These are phyloP conservation scores for Idris sp. DNA, from an alignment of 1,140 invertebrate species.

Conservation along the genomic window DNA sequence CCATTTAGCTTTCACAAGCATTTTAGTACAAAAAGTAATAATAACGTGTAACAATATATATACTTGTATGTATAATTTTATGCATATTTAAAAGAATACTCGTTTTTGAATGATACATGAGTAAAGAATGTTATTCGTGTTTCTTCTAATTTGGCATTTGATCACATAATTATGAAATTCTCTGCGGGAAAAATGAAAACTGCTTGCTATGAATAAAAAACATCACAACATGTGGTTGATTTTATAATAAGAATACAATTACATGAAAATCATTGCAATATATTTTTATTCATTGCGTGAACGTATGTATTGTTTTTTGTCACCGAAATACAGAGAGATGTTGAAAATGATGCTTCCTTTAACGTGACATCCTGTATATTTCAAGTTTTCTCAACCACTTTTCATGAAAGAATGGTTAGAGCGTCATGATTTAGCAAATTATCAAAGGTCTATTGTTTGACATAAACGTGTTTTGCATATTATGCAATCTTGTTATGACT, in stretches of 20 bases:
- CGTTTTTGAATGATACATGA: slow-evolving; percentile 6
- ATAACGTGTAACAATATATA: too few species aligned
- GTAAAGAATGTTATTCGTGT: slow-evolving; percentile 22
- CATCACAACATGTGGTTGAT: slow-evolving; percentile 17
- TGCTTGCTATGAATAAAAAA: slow-evolving; percentile 21
- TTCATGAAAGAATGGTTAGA: too few species aligned
- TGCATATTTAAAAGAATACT: slow-evolving; percentile 4
- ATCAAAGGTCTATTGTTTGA: too few species aligned
- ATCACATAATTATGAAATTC: slow-evolving; percentile 36
- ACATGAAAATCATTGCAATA: slow-evolving; percentile 22
- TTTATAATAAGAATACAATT: slow-evolving; percentile 37
- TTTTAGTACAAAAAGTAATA: too few species aligned
- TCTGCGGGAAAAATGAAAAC: slow-evolving; percentile 37
- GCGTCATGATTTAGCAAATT: too few species aligned
- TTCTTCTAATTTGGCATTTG: slow-evolving; percentile 30
- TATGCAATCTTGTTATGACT: too few species aligned
- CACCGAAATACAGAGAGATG: background rate
- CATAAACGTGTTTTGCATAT: too few species aligned
- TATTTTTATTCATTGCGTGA: background rate
- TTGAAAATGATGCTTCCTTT: background rate
- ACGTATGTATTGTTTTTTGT: slow-evolving; percentile 9
- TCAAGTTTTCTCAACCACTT: too few species aligned
- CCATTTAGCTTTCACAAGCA: too few species aligned
- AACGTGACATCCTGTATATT: background rate
- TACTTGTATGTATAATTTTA: too few species aligned